These are phyloP conservation scores for Dorcus hopei DNA, from an alignment of 2,888 invertebrate species.

Conservation along the genomic window DNA sequence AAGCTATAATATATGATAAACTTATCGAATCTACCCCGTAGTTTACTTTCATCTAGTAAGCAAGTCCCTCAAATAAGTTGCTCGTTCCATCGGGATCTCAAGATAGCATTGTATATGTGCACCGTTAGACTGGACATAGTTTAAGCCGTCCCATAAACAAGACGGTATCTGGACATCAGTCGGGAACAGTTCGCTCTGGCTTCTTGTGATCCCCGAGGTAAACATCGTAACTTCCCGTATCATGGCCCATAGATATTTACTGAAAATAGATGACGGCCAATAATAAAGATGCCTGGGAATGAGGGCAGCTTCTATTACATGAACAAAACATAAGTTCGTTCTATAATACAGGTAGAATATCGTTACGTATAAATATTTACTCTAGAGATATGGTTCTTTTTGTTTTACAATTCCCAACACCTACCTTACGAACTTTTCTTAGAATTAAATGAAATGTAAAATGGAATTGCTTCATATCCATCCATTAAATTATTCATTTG, in stretches of 20 bases:
- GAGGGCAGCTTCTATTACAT: conserved; percentile 10
- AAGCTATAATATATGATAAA: conserved; percentile 12
- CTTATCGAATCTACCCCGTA: conserved; percentile 24
- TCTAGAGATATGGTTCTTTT: too few species aligned
- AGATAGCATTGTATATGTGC: conserved; percentile 52
- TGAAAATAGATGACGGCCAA: conserved; percentile 26
- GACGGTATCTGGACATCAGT: conserved; percentile 50
- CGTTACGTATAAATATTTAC: too few species aligned
- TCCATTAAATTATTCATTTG: too few species aligned
- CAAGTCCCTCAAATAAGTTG: conserved; percentile 34
- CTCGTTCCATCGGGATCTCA: conserved; percentile 46
- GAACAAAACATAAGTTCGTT: too few species aligned
- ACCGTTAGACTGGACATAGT: conserved; percentile 52
- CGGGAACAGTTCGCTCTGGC: conserved; percentile 42
- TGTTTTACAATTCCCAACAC: too few species aligned
- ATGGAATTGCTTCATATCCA: too few species aligned
- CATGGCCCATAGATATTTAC: conserved; percentile 36
- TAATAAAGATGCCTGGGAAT: conserved; percentile 18
- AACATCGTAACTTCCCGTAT: conserved; percentile 49
- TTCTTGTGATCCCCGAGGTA: conserved; percentile 46
- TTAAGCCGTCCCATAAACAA: conserved; percentile 52
- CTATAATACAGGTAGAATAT: too few species aligned
- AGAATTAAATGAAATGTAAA: too few species aligned
- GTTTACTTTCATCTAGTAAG: conserved; percentile 28
- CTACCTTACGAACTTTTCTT: too few species aligned